Base-by-base conservation (phyloP, 2,113 vertebrate genomes). In the Coturnix japonica region DNA sequence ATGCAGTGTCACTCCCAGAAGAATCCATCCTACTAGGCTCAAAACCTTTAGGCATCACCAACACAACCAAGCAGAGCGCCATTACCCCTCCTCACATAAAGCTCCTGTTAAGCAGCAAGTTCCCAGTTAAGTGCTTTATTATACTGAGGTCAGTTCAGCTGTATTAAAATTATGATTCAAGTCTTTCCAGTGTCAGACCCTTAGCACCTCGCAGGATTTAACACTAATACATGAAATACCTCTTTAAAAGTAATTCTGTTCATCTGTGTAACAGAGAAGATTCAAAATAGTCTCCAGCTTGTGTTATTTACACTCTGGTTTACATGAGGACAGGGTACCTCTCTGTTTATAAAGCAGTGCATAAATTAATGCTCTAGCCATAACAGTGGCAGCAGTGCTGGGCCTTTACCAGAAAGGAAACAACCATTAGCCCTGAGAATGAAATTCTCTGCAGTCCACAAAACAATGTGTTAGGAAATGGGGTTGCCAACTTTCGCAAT, bases 371-470 rank as follows among this genome's bases (percentile, higher is more conserved):
- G 59, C 69, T 76, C 72, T 81, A 91, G 91, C 69, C 91, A 82
- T 56, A 93, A 80, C 75, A 92, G 67, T 67, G 89, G 79, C 69
- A 85, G 76, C 61, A 89, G 44, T 81, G 78, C 53, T 64, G 75
- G 65, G 70, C 47, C 74, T 89, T 85, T 95, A 89, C 39, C 71
- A 93, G 84, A 53, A n/a, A 92, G 64, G 85, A 95, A 95, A 78
- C 78, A 87, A 70, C 46, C 63, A 70, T 81, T 54, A 87, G 83
- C 16, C 67, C 46, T 77, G 78, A 91, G 91, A 94, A 91, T 65
- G 83, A 95, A 94, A 84, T 92, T 93, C 81, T 63, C 63, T 93
- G 81, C 54, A 87, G 83, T 93, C 78, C 89, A 92, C 92, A 87
- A 77, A 93, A 93, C 91, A 63, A 72, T 73, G 70, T 92, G 84